Base-by-base conservation (phyloP, 2,888 invertebrate species). In the Ophioninae sp. region DNA sequence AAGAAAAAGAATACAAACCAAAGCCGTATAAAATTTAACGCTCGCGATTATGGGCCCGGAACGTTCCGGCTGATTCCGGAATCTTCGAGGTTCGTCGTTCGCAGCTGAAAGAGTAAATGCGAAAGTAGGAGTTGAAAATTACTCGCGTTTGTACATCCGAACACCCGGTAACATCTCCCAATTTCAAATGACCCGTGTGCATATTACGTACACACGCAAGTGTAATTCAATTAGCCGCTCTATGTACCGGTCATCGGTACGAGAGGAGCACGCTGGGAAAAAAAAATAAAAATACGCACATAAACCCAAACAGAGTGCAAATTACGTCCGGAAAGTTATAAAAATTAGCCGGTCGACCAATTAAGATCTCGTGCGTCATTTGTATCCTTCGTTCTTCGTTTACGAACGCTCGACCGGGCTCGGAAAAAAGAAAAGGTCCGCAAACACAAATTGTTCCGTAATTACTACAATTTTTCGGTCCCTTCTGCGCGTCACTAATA, bases 1-100 rank as follows among this genome's bases (percentile, higher is more conserved):
- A 73, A 44, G 62, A 73, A 61, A 44, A 21, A 7, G 67, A n/a
- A 13, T n/a, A n/a, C 10, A 6, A 41, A 44, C 67, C 17, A 44
- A 67, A 30, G 30, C 30, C 20, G 41, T 39, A 57, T 73, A 10
- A 78, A 70, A 76, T 41, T 30, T 44, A 64, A 69, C 21, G 59
- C 44, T 17, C 23, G 30, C n/a, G 65, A 68, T 41, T 65, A 41
- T 76, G 75, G 59, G 77, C 65, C 82, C 82, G 70, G 75, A 75
- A 20, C 62, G 44, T 20, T 65, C 80, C 10, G 69, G 85, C 82
- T 82, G 70, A 84, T 82, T 82, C 82, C 56, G 76, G 82, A 85
- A 85, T 84, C 69, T 82, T 50, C 72, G 59, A 70, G 23, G 62
- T 76, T 61, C 41, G n/a, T 73, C 30, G 67, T 50, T 59, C 44